A percentile compares a stretch with the other conserved stretches of the same genome.
These are phyloP conservation scores for Hydropotes inermis DNA, from an alignment of 2,113 vertebrate species.

Conservation along the genomic window DNA sequence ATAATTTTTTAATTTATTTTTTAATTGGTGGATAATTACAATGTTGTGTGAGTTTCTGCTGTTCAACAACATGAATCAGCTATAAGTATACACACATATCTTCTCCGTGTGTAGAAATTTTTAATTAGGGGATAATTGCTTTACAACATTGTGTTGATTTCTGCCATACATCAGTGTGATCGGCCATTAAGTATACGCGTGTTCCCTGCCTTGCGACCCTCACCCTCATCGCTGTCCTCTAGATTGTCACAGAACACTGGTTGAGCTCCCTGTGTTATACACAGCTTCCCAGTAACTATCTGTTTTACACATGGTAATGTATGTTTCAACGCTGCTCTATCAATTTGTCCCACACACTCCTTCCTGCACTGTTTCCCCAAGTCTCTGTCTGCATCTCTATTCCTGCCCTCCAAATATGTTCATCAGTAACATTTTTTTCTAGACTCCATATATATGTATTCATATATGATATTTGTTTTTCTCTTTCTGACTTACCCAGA, in stretches of 20 bases:
- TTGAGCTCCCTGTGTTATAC: not conserved
- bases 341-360: not conserved
- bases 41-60: not conserved
- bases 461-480: not conserved
- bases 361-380: not conserved
- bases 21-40: not conserved
- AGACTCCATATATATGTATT: not conserved
- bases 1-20: not conserved
- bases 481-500: not conserved
- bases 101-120: not conserved
- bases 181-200: not conserved
- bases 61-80: not conserved
- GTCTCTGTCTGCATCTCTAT: not conserved
- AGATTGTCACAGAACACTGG: not conserved
- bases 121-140: not conserved
- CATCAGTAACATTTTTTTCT: not conserved
- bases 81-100: not conserved
- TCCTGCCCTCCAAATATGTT: not conserved
- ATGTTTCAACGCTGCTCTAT: not conserved
- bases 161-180: not conserved
- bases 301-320: not conserved
- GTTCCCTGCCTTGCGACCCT: not conserved
- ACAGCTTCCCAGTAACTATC: not conserved
- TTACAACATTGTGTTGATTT: fast-evolving
- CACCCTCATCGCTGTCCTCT: not conserved